Conservation (phyloP, 2,888 invertebrate species). For the Lycaena phlaeas region DNA sequence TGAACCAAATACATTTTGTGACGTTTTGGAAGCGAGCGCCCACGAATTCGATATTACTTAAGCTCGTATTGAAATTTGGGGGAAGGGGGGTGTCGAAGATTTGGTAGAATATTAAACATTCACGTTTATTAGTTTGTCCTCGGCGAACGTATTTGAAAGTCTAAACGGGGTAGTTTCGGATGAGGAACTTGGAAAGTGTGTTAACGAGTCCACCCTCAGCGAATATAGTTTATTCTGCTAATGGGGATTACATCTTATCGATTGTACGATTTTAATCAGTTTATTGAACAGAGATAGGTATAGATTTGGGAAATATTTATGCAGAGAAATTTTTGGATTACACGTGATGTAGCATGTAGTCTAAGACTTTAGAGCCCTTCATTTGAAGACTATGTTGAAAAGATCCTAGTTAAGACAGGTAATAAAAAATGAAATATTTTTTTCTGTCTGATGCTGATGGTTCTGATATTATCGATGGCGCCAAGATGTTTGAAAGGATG, state of each 20-base stretch:
- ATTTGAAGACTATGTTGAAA: too few species aligned
- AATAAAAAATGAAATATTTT: too few species aligned
- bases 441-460: too few species aligned
- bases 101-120: constrained; percentile 68
- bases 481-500: constrained; percentile 24
- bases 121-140: constrained; percentile 71
- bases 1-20: constrained; percentile 28
- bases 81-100: constrained; percentile 44
- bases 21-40: constrained; percentile 31
- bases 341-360: too few species aligned
- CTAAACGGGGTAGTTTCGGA: constrained; percentile 62
- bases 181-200: constrained; percentile 63
- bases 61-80: constrained; percentile 59
- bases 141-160: constrained; percentile 56
- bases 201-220: constrained; percentile 51
- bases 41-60: constrained; percentile 51
- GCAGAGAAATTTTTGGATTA: too few species aligned
- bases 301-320: too few species aligned
- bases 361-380: too few species aligned
- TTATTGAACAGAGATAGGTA: too few species aligned
- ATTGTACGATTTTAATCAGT: constrained; percentile 37
- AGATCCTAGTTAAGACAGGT: too few species aligned
- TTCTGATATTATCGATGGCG: constrained; percentile 24
- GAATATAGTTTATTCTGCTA: constrained; percentile 49
- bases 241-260: constrained; percentile 50